phyloP scores from a whole-genome alignment of 2,797 vertebrate species.

The Petrocephalus schoutedeni region DNA sequence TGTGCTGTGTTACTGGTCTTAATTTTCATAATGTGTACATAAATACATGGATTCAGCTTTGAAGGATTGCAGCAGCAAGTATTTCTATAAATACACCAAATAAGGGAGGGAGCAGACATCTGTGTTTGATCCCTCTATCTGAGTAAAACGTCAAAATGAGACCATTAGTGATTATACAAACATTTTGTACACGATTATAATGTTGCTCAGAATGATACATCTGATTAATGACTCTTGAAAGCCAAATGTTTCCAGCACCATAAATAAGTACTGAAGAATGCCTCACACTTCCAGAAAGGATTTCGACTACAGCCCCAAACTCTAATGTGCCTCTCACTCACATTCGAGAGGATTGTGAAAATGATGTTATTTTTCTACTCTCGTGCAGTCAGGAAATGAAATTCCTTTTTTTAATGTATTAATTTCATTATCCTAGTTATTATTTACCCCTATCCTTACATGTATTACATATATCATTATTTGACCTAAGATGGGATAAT shows the following conservation, averaged over 20 bases:
- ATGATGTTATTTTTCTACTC: not conserved
- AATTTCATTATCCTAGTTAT: not conserved
- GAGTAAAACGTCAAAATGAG: not conserved
- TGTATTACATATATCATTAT: not conserved
- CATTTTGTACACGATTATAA: not conserved
- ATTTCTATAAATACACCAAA: not conserved
- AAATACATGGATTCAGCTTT: not conserved
- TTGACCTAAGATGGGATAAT: not conserved
- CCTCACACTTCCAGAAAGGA: not conserved
- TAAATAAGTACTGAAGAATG: not conserved
- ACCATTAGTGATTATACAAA: not conserved
- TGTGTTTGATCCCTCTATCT: not conserved
- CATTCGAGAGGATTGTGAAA: not conserved
- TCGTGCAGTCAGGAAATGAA: not conserved
- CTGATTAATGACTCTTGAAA: constrained; percentile 3
- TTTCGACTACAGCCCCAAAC: not conserved
- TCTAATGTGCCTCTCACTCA: not conserved
- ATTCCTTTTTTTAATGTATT: not conserved
- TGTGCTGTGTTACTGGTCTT: not conserved
- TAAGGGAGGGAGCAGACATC: not conserved
- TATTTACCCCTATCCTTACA: not conserved
- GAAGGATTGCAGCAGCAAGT: not conserved
- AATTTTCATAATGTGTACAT: not conserved
- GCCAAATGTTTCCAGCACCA: not conserved
- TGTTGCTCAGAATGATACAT: not conserved